Evolutionary conservation across 2,113 vertebrate genomes (phyloP).

Genomic region (Platysternon megacephalum): DNA sequence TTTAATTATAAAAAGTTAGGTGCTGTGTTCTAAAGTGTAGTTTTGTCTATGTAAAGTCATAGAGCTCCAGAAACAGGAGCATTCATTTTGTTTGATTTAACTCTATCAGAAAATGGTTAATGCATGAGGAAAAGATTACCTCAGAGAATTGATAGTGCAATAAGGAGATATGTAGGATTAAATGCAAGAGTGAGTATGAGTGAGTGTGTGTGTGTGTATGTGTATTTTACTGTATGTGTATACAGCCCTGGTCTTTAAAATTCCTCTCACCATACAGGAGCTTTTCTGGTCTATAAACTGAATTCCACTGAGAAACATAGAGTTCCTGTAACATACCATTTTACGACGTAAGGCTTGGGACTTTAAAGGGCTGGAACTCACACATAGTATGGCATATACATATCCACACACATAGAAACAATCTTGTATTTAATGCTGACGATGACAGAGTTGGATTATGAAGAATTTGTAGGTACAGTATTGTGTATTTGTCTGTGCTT

Average conservation of each 20-base stretch:
- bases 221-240: slow-evolving; percentile 42
- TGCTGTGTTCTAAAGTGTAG: neutral
- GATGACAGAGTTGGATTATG: slow-evolving; percentile 56
- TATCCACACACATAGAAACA: slow-evolving; percentile 47
- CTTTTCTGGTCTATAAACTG: neutral
- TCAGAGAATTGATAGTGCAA: slow-evolving; percentile 47
- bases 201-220: neutral
- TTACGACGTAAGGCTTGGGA: neutral
- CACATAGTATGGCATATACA: slow-evolving; percentile 44
- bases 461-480: slow-evolving; percentile 81
- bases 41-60: slow-evolving; percentile 34
- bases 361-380: neutral
- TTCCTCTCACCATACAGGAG: neutral
- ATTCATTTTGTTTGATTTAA: slow-evolving; percentile 46
- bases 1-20: neutral
- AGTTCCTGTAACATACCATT: neutral
- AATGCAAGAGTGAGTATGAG: slow-evolving; percentile 43
- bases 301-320: neutral
- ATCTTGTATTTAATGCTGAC: slow-evolving; percentile 53
- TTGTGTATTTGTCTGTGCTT: slow-evolving; percentile 83
- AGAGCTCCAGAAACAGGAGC: slow-evolving; percentile 1
- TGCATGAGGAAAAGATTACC: slow-evolving; percentile 51
- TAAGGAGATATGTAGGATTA: slow-evolving; percentile 44
- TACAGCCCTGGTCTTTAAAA: slow-evolving; percentile 21
- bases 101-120: slow-evolving; percentile 40